Conservation (phyloP, 2,888 invertebrate genomes). For the Periphyllus acericola region DNA sequence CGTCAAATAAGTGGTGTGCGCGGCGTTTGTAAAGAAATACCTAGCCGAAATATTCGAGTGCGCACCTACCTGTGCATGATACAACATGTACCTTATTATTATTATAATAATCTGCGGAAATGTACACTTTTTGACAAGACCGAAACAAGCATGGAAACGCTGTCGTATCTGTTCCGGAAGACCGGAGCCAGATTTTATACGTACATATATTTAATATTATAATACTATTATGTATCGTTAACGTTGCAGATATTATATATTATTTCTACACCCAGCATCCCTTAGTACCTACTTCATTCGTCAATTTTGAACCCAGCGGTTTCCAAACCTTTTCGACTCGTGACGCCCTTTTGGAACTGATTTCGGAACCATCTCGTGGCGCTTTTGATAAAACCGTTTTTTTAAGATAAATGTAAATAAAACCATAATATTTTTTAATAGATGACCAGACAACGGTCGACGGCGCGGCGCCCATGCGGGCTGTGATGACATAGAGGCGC, state of each 20-base stretch:
- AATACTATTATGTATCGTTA: background rate
- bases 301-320: background rate
- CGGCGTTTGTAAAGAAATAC: conserved; percentile 14
- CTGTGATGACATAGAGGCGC: too few relatives aligned
- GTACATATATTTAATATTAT: background rate
- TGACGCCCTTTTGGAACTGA: too few relatives aligned
- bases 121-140: conserved; percentile 14
- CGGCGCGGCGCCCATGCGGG: too few relatives aligned
- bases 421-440: too few relatives aligned
- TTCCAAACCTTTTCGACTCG: too few relatives aligned
- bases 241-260: background rate
- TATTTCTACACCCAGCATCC: background rate
- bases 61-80: too few relatives aligned
- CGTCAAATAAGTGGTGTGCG: background rate
- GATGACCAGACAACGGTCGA: too few relatives aligned
- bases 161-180: conserved; percentile 38
- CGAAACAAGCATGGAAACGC: conserved; percentile 12
- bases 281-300: background rate
- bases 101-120: background rate
- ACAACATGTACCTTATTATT: too few relatives aligned
- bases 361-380: too few relatives aligned
- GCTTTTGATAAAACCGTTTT: too few relatives aligned
- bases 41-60: background rate
- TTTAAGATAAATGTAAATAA: too few relatives aligned
- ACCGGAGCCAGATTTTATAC: conserved; percentile 6